Base-by-base conservation (phyloP, 2,113 vertebrate genomes). In the Rutilus rutilus region DNA sequence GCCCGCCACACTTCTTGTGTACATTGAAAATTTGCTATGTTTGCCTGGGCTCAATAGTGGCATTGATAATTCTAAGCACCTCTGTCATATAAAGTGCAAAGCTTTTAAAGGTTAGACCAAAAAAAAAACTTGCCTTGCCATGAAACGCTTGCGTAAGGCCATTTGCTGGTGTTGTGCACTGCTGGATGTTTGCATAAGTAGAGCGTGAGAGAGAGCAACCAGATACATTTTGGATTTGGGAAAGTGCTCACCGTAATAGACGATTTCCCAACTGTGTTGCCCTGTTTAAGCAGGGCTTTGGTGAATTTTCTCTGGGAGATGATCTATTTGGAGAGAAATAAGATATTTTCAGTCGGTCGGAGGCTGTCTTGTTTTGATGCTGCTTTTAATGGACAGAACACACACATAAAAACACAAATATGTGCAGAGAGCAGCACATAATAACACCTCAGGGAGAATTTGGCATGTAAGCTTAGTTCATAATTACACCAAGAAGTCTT, bases 291-390 rank as follows among this genome's bases (percentile, higher is more conserved):
- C 88, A 99, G 95, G 79, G 96, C 97, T 93, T 97, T 99, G 87
- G 96, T 97, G 85, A 99, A 94, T 87, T 99, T 99, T 89, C 97
- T 97, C 94, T 99, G 98, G 87, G 97, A 99, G 89, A 99, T 93
- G 88, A 99, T 99, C 98, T 99, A 93, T 54, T 93, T 4, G 88
- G 87, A 93, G 88, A 82, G 59, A 91, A 89, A 92, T 82, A 88
- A 86, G 84, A 87, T 54, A 85, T 52, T 8, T 76, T 25, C 57
- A 74, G 25, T 33, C 14, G 15, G 21, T 83, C 39, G 69, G 19
- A 57, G 36, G 69, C 14, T 15, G 15, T 62, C 47, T 47, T n/a
- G 27, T n/a, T 54, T 57, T 42, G 59, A 39, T 50, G 25, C 74
- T 25, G n/a, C 60, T 45, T 82, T 25, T 64, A 8, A 71, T 54